Percentiles rank a stretch among this genome's conserved stretches.
phyloP scores from a whole-genome alignment of 2,797 vertebrate genomes.

The Chiloscyllium punctatum region DNA sequence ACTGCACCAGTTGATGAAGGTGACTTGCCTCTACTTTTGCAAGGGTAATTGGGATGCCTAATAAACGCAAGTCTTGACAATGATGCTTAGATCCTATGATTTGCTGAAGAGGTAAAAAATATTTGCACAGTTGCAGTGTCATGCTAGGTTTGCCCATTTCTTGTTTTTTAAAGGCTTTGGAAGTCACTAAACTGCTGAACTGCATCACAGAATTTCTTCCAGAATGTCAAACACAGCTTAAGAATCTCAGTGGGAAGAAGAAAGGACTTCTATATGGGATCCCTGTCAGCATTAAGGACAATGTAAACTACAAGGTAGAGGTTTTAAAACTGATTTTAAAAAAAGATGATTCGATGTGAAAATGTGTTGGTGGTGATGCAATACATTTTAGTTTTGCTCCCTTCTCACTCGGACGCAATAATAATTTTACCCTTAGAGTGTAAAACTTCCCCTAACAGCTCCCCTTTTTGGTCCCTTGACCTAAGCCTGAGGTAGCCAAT shows the following conservation, averaged over 20 bases:
- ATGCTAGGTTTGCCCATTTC: not conserved
- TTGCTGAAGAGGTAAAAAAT: not conserved
- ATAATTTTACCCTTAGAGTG: no score
- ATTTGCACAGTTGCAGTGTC: not conserved
- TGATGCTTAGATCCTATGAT: not conserved
- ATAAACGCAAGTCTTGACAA: not conserved
- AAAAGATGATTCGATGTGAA: not conserved
- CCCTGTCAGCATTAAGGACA: constrained; percentile 79
- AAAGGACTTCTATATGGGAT: constrained; percentile 71
- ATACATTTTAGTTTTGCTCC: no score
- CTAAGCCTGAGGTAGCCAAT: no score
- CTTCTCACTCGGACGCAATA: no score
- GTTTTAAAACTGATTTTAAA: no score
- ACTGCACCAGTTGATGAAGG: not conserved
- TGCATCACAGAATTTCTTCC: constrained; percentile 64
- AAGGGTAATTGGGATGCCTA: not conserved
- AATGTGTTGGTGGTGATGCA: not conserved
- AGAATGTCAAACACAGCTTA: constrained; percentile 62
- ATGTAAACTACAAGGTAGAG: constrained; percentile 61
- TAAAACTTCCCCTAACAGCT: no score
- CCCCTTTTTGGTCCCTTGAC: no score
- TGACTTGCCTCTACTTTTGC: not conserved
- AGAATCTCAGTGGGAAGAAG: constrained; percentile 45
- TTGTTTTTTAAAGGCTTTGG: constrained; percentile 58
- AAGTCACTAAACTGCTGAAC: constrained; percentile 63